phyloP scores from a whole-genome alignment of 2,113 vertebrate genomes.

The Ivindomyrus marchei region DNA sequence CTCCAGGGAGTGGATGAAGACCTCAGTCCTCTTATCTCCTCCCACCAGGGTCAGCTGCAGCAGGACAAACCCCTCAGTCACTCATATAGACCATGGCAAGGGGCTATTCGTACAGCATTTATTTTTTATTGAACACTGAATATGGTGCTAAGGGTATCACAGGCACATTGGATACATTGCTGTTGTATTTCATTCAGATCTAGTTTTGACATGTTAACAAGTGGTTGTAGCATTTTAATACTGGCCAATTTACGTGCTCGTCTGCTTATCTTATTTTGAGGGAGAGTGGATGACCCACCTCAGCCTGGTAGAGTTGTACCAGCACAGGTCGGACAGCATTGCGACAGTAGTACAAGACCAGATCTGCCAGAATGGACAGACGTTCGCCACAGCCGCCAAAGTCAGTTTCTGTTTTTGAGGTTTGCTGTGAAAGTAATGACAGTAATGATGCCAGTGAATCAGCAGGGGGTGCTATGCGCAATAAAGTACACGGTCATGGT shows the following conservation, averaged over 20 bases:
- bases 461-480: background rate
- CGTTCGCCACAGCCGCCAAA: slow-evolving; percentile 49
- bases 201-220: background rate
- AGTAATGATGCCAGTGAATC: background rate
- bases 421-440: slow-evolving; percentile 50
- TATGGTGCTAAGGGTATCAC: background rate
- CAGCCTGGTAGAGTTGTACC: slow-evolving; percentile 87
- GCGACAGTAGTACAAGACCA: slow-evolving; percentile 93
- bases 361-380: slow-evolving; percentile 85
- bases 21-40: slow-evolving; percentile 78
- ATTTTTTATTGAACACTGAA: background rate
- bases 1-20: slow-evolving; percentile 90
- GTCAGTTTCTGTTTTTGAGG: slow-evolving; percentile 68
- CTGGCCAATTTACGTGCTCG: background rate
- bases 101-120: background rate
- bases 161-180: background rate
- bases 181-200: background rate
- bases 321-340: slow-evolving; percentile 71
- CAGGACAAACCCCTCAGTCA: background rate
- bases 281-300: slow-evolving; percentile 60
- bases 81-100: background rate
- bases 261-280: background rate
- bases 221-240: background rate
- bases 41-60: slow-evolving; percentile 77
- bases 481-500: background rate